Base-by-base conservation (phyloP, 2,113 vertebrate genomes). In the Sturnus vulgaris region DNA sequence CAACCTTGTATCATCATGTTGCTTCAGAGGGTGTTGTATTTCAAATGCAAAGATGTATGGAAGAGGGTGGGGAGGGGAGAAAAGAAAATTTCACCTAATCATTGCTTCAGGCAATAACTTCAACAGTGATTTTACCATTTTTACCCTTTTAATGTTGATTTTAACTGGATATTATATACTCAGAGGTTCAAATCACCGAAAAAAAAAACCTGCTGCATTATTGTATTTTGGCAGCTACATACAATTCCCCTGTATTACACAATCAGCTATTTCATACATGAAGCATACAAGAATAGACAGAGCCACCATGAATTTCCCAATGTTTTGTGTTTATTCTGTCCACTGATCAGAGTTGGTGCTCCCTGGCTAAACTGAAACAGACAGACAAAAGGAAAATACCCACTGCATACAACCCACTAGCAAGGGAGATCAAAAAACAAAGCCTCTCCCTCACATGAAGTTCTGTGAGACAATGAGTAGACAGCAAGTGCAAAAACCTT, bases 261-360 rank as follows among this genome's bases (percentile, higher is more conserved):
- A 97, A 86, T 60, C 59, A 90, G 42, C 60, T 88, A 57, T 92
- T 95, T 96, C 87, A 82, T 30, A 95, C 12, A 31, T 78, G 61
- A 88, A 90, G 49, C 46, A 59, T 8, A 72, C 39, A 86, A 82
- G 56, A 80, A 82, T 1, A 89, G 73, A 39, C 79, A 86, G 44
- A 95, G 33, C 3, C 39, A 87, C 44, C 19, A 24, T 2, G 19
- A 37, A 76, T 90, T 86, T 60, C 72, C 44, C 79, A 52, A 15
- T 0, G 0, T 21, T 75, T 52, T 17, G 33, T 50, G 12, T 83
- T 63, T 92, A 92, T 94, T 93, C 82, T 37, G 16, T 70, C 31
- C 39, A 33, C 23, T 31, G 71, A 94, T 39, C 65, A 73, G 75
- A 80, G 50, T 0, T 81, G 85, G 28, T 44, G 46, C 68, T 92